Percentiles rank a stretch among this genome's conserved stretches.
Evolutionary conservation across 2,113 vertebrate genomes (phyloP).

Genomic region (Ia io): DNA sequence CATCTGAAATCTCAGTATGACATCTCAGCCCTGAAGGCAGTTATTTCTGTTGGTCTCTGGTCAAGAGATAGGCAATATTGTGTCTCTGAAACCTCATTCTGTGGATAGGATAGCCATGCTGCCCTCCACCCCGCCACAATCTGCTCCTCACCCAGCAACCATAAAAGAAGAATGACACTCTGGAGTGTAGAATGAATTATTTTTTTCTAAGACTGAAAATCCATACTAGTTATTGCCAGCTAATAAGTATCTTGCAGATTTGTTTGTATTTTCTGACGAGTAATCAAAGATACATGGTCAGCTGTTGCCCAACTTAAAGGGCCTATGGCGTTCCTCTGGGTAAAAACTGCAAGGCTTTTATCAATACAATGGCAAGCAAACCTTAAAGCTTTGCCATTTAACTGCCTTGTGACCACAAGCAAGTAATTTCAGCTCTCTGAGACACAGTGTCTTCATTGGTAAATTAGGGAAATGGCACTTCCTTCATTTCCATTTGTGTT

Average conservation of each 20-base stretch:
- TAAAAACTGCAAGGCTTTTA: not conserved
- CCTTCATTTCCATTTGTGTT: not conserved
- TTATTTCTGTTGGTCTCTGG: constrained; percentile 71
- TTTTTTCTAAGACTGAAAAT: constrained; percentile 13
- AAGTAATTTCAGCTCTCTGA: not conserved
- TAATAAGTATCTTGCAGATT: not conserved
- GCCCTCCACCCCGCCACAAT: not conserved
- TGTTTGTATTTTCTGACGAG: not conserved
- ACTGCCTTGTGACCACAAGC: constrained; percentile 31
- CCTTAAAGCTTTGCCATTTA: constrained; percentile 31
- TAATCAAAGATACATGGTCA: not conserved
- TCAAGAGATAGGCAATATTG: constrained; percentile 48
- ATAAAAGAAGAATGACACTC: not conserved
- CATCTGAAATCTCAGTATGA: constrained; percentile 71
- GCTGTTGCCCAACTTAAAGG: not conserved
- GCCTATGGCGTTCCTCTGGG: not conserved
- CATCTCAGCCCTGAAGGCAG: constrained; percentile 54
- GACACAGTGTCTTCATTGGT: not conserved
- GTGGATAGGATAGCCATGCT: not conserved
- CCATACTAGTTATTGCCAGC: not conserved
- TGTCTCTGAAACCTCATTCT: not conserved
- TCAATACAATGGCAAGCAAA: constrained; percentile 9
- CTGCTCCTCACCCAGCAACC: not conserved
- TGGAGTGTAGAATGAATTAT: not conserved
- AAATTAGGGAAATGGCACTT: not conserved